Base-by-base conservation (phyloP, 2,797 vertebrate species). In the Sarcoramphus papa region DNA sequence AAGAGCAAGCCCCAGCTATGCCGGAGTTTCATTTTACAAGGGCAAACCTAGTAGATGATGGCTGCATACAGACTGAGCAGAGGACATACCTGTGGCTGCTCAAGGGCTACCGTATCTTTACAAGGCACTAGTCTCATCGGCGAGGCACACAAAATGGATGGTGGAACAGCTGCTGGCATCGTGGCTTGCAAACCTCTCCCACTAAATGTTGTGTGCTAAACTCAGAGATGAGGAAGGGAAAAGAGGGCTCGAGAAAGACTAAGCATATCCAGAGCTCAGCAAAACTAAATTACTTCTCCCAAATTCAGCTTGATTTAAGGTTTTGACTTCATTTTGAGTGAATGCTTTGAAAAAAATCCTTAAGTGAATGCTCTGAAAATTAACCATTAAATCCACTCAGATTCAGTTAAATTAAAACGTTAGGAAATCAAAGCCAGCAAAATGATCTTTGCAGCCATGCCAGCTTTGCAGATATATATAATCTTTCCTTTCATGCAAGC, bases 141-240 rank as follows among this genome's bases (percentile, higher is more conserved):
- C 0, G 14, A 78, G 68, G 27, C 14, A n/a, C 28, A 45, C 18
- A 20, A 35, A 88, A 33, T 2, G 54, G 27, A 27, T 65, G 35
- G 33, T 1, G 4, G n/a, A 82, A 47, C 86, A 88, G 86, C 68
- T 83, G 80, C 88, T 27, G 22, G 51, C 70, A 30, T 31, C 1
- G 0, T 0, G 9, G 62, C 27, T 63, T 63, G 83, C 51, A 85
- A 80, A 91, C 21, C 53, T 87, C 60, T 91, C 77, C 54, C 50
- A 3, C 47, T 33, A 28, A 60, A 53, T 0, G 2, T 57, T 85
- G 22, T 0, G 0, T 8, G 40, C 45, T 70, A 18, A 60, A 40
- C 64, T 85, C 67, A 23, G 54, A 90, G 54, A 78, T 3, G 59
- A 73, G 40, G 30, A 78, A 73, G 56, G 78, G 13, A 53, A 73